Percentiles rank a stretch among this genome's conserved stretches.
phyloP scores from a whole-genome alignment of 2,113 vertebrate genomes.

The Rhinoderma darwinii region DNA sequence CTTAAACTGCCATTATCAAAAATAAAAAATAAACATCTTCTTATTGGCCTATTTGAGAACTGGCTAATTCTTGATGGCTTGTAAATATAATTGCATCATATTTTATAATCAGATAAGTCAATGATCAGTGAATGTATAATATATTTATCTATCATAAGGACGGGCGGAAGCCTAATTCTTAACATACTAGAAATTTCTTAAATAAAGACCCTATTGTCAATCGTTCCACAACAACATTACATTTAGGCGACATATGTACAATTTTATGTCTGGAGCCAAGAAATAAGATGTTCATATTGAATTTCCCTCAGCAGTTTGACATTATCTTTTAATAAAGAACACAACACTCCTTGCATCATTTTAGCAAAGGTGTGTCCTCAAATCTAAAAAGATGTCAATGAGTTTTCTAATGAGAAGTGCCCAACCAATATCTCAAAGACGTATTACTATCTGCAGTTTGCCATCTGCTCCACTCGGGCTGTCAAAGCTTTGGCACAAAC shows the following conservation, averaged over 20 bases:
- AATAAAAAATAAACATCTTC: not conserved
- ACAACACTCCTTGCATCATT: not conserved
- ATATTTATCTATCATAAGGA: not conserved
- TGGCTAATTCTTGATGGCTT: not conserved
- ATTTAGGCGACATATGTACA: not conserved
- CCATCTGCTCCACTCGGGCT: slow-evolving; percentile 45
- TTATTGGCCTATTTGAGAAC: not conserved
- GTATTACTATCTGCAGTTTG: slow-evolving; percentile 11
- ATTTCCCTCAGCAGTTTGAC: not conserved
- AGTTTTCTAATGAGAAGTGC: slow-evolving; percentile 17
- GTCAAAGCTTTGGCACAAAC: slow-evolving; percentile 52
- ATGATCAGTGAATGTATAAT: no score
- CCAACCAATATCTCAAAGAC: slow-evolving; percentile 8
- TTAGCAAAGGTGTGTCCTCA: slow-evolving; percentile 40
- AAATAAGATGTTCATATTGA: slow-evolving; percentile 12
- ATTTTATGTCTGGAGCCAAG: not conserved
- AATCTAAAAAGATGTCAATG: slow-evolving; percentile 28
- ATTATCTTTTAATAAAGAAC: slow-evolving; percentile 23
- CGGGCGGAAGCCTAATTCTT: not conserved
- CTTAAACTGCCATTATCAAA: no score
- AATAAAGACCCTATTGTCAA: not conserved
- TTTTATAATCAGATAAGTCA: not conserved
- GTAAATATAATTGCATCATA: not conserved
- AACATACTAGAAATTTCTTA: not conserved
- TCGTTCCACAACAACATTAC: not conserved